Percentiles rank a stretch among this genome's conserved stretches.
Conservation (phyloP, 2,797 vertebrate species). For the Bufotes viridis region DNA sequence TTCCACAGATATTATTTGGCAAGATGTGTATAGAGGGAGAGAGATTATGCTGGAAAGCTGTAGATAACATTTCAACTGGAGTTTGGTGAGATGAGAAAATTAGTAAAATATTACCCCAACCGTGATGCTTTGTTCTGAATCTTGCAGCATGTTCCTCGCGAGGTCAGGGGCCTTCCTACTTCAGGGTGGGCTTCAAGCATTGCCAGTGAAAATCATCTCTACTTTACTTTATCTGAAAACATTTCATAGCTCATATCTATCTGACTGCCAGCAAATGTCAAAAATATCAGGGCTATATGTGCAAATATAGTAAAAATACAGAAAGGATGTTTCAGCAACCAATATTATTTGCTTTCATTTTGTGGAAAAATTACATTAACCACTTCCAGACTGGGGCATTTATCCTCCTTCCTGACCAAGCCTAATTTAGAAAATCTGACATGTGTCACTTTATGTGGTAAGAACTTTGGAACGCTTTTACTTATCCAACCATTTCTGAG, state of each 20-base stretch:
- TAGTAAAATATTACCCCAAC: background rate
- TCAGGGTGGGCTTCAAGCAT: slow-evolving; percentile 17
- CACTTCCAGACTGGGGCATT: no score
- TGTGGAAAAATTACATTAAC: background rate
- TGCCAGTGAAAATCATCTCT: background rate
- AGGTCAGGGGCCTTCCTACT: slow-evolving; percentile 4
- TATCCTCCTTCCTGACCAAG: no score
- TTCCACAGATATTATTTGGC: slow-evolving; percentile 7
- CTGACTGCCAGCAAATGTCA: background rate
- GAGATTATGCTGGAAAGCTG: background rate
- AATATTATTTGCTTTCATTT: background rate
- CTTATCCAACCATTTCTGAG: no score
- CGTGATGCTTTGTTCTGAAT: background rate
- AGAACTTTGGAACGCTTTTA: no score
- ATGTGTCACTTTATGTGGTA: no score
- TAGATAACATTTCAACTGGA: background rate
- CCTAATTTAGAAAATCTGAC: no score
- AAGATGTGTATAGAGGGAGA: background rate
- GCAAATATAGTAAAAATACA: background rate
- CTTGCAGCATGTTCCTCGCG: background rate
- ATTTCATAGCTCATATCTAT: background rate
- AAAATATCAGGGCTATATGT: background rate
- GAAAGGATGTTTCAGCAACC: background rate
- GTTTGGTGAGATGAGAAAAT: background rate
- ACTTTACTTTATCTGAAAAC: background rate